Evolutionary conservation across 2,888 invertebrate species (phyloP).

Genomic region (Entomobrya multifasciata): DNA sequence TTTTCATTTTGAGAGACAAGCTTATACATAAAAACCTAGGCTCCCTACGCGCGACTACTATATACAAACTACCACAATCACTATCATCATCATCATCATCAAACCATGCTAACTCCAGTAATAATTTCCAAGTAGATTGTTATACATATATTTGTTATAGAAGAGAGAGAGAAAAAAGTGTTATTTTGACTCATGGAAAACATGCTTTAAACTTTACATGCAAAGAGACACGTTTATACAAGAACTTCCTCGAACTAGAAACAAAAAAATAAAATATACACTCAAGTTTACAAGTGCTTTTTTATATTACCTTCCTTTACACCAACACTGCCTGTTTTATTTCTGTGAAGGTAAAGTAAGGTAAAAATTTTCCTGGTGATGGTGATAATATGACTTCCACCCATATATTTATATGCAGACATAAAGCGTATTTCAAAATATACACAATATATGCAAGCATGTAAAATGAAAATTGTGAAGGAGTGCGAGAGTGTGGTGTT

Average conservation of each 20-base stretch:
- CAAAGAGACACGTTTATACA: too few species aligned
- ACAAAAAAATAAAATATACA: too few species aligned
- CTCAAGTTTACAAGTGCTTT: too few species aligned
- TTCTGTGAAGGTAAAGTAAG: conserved; percentile 37
- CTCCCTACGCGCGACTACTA: conserved; percentile 64
- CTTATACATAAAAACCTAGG: conserved; percentile 30
- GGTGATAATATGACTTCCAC: background rate
- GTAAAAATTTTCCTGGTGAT: background rate
- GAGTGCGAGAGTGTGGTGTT: conserved; percentile 52
- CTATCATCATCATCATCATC: conserved; percentile 25
- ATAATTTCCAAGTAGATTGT: conserved; percentile 36
- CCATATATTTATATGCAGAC: background rate
- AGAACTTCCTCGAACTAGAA: too few species aligned
- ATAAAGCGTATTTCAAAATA: conserved; percentile 33
- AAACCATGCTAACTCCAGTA: conserved; percentile 27
- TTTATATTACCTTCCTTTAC: too few species aligned
- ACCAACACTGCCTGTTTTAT: too few species aligned
- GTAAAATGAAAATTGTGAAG: conserved; percentile 42
- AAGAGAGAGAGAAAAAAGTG: conserved; percentile 57
- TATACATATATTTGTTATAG: too few species aligned
- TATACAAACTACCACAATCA: conserved; percentile 54
- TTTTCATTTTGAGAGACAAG: conserved; percentile 75
- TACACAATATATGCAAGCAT: conserved; percentile 16
- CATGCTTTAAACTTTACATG: too few species aligned
- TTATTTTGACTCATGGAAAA: conserved; percentile 63